Evolutionary conservation across 2,797 vertebrate species (phyloP).

Genomic region (Ibycter americanus): DNA sequence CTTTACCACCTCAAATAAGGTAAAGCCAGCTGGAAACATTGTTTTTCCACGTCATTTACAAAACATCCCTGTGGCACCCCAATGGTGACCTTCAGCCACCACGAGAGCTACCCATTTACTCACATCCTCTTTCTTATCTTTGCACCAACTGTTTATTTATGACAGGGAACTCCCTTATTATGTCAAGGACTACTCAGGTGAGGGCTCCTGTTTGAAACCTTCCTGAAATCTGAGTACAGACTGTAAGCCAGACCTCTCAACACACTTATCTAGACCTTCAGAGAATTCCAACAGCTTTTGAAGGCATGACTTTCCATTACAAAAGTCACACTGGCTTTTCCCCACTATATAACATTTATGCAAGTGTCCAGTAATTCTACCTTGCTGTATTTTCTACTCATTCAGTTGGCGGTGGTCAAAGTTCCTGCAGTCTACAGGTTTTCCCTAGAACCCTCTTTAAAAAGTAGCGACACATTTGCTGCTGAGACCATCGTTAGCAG

Average conservation of each 20-base stretch:
- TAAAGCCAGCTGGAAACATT: background rate
- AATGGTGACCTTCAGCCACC: background rate
- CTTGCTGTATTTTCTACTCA: background rate
- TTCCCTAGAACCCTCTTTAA: background rate
- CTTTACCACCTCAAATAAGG: background rate
- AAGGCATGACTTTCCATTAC: background rate
- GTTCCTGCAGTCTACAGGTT: background rate
- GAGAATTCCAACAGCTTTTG: background rate
- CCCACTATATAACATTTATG: background rate
- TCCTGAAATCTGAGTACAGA: background rate
- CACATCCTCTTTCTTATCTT: slow-evolving; percentile 17
- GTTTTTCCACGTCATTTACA: background rate
- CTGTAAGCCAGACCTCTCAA: background rate
- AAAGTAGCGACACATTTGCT: background rate
- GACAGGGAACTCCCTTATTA: background rate
- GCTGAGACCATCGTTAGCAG: background rate
- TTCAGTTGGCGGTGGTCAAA: background rate
- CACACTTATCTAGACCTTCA: background rate
- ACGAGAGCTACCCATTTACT: background rate
- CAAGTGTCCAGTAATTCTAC: background rate
- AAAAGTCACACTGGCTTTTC: background rate
- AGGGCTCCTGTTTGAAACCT: background rate
- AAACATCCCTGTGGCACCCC: background rate
- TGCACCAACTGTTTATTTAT: background rate
- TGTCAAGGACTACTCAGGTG: background rate